Evolutionary conservation across 2,113 vertebrate genomes (phyloP).

Genomic region (Phasianus colchicus): DNA sequence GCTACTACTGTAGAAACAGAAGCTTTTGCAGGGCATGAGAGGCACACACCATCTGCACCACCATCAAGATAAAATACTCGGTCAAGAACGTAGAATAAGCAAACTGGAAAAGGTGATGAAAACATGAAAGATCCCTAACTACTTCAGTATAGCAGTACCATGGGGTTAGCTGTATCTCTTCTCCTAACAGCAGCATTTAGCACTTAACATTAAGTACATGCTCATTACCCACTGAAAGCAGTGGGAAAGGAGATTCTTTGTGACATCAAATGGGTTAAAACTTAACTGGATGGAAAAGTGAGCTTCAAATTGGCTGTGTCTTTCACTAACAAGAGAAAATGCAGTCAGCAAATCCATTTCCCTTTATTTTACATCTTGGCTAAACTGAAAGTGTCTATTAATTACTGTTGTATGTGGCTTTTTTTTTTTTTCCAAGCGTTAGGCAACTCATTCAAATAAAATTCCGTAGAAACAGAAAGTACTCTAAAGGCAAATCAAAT

Average conservation of each 20-base stretch:
- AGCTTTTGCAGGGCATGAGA: neutral
- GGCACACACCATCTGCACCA: neutral
- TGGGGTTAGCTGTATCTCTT: neutral
- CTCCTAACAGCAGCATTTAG: neutral
- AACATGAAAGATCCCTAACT: neutral
- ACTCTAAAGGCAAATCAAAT: constrained; percentile 12
- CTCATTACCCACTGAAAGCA: neutral
- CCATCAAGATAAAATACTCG: neutral
- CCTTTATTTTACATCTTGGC: constrained; percentile 37
- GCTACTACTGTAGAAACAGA: neutral
- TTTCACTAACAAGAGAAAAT: constrained; percentile 21
- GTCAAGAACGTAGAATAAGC: neutral
- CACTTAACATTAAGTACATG: neutral
- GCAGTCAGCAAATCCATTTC: neutral
- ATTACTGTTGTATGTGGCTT: neutral
- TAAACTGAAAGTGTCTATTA: constrained; percentile 24
- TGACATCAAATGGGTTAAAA: constrained; percentile 5
- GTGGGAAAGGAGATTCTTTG: neutral
- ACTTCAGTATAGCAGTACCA: neutral
- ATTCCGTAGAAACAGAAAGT: constrained; percentile 25
- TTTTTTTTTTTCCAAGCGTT: constrained; percentile 23
- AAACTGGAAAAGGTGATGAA: neutral
- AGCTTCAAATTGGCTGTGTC: neutral
- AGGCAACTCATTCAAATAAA: constrained; percentile 38
- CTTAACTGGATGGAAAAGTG: neutral